phyloP scores from a whole-genome alignment of 1,140 invertebrate species.

The Drosophila repleta region DNA sequence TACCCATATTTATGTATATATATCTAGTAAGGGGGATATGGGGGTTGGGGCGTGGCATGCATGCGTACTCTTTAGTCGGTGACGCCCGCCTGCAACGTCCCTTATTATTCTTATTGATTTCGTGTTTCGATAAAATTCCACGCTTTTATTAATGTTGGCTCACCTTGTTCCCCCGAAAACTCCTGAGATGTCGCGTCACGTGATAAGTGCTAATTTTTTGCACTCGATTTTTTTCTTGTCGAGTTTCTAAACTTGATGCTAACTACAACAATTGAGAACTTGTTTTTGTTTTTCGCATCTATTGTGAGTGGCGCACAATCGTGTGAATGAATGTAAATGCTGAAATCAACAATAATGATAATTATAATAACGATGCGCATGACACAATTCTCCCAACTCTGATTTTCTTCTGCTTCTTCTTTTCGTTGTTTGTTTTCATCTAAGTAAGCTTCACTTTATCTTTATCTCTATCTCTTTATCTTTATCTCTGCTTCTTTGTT shows the following conservation, averaged over 20 bases:
- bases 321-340: slow-evolving; percentile 48
- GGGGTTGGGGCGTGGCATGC: no score
- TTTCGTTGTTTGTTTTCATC: slow-evolving; percentile 4
- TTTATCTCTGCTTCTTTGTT: slow-evolving; percentile 7
- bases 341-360: slow-evolving; percentile 47
- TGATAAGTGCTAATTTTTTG: slow-evolving; percentile 26
- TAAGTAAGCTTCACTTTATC: slow-evolving; percentile 30
- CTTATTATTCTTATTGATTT: no score
- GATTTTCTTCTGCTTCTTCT: background rate
- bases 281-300: slow-evolving; percentile 37
- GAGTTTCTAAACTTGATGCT: slow-evolving; percentile 20
- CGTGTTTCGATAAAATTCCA: no score
- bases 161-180: background rate
- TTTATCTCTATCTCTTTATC: slow-evolving; percentile 7
- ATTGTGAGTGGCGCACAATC: slow-evolving; percentile 19
- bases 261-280: slow-evolving; percentile 31
- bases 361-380: slow-evolving; percentile 39
- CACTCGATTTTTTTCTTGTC: slow-evolving; percentile 3
- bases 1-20: no score
- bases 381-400: slow-evolving; percentile 32
- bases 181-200: slow-evolving; percentile 11
- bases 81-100: no score
- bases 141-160: background rate
- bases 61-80: no score
- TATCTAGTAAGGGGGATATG: no score